Conservation (phyloP, 2,797 vertebrate species). For the Rachycentron canadum region DNA sequence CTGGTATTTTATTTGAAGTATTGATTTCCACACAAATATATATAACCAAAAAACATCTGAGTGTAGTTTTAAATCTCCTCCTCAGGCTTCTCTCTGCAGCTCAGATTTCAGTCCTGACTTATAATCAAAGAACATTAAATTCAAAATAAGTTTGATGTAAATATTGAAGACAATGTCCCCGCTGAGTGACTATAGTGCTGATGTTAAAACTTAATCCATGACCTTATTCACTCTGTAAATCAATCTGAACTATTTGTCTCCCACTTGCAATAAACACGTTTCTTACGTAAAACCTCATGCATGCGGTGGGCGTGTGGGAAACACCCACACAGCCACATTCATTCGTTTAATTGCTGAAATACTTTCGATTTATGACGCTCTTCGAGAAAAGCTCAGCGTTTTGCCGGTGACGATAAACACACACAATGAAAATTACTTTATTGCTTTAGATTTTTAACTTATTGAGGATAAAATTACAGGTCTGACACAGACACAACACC, state of each 20-base stretch:
- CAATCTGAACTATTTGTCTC: too few relatives aligned
- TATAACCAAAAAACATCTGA: too few relatives aligned
- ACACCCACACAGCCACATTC: conserved; percentile 21
- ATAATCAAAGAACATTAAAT: too few relatives aligned
- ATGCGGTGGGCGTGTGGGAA: background rate
- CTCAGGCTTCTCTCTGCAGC: too few relatives aligned
- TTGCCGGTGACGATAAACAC: background rate
- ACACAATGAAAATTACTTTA: background rate
- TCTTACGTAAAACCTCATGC: too few relatives aligned
- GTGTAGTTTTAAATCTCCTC: too few relatives aligned
- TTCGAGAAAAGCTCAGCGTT: background rate
- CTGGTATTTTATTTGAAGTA: too few relatives aligned
- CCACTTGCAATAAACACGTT: too few relatives aligned
- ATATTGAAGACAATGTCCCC: too few relatives aligned
- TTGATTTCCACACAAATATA: too few relatives aligned
- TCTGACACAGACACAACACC: background rate
- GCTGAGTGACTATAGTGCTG: background rate
- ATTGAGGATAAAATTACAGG: conserved; percentile 22
- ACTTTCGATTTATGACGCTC: background rate
- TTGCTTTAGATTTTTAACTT: background rate
- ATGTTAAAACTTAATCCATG: background rate
- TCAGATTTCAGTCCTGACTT: too few relatives aligned
- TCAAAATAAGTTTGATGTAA: too few relatives aligned
- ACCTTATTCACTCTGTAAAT: background rate
- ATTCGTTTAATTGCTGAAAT: conserved; percentile 7